phyloP scores from a whole-genome alignment of 2,797 vertebrate genomes.

The Otolemur crassicaudatus region DNA sequence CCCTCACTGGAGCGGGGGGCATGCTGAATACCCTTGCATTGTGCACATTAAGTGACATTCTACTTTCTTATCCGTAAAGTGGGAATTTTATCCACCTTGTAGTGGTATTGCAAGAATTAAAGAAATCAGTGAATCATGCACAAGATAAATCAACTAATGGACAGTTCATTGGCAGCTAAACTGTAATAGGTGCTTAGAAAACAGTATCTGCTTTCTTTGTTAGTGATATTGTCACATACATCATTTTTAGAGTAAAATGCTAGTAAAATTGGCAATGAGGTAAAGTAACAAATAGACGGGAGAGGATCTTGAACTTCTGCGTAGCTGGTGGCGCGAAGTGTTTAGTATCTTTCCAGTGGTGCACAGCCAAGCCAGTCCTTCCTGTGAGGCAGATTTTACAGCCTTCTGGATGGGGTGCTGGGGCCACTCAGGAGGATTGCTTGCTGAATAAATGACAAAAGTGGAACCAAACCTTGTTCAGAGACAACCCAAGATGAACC shows the following conservation, averaged over 20 bases:
- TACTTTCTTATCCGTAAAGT: not conserved
- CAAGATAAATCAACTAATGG: not conserved
- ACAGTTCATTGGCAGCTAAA: not conserved
- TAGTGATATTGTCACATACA: not conserved
- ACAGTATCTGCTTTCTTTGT: not conserved
- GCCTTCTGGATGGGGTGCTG: not conserved
- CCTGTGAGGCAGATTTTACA: not conserved
- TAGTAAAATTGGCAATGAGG: not conserved
- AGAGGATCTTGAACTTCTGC: not conserved
- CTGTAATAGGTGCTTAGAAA: not conserved
- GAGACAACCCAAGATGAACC: not conserved
- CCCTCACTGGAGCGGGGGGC: no score
- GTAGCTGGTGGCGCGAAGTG: not conserved
- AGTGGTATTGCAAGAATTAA: fast-evolving
- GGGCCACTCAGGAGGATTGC: not conserved
- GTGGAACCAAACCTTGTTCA: not conserved
- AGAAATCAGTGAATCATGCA: not conserved
- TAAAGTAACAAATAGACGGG: fast-evolving
- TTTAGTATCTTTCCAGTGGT: not conserved
- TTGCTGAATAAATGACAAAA: not conserved
- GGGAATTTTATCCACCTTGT: fast-evolving
- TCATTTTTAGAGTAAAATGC: not conserved
- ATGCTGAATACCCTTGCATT: no score
- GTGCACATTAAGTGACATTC: not conserved
- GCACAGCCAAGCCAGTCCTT: no score